phyloP scores from a whole-genome alignment of 2,888 invertebrate genomes.

The Drosophila cognata region DNA sequence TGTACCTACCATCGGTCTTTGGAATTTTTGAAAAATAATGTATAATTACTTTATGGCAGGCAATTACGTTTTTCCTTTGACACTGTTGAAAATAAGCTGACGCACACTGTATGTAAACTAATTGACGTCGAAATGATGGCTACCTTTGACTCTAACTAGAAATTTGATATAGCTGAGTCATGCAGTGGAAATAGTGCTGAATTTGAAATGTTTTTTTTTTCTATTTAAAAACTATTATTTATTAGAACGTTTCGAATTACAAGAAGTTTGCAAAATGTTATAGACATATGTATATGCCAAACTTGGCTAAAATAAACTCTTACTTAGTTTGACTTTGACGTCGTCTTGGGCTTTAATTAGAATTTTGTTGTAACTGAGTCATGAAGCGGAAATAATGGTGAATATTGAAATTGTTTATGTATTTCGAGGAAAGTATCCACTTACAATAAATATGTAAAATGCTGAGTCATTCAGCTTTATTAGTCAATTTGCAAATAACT shows the following conservation, averaged over 20 bases:
- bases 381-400: not conserved
- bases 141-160: not conserved
- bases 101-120: not conserved
- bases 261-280: not conserved
- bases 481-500: no score
- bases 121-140: not conserved
- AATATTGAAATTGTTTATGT: no score
- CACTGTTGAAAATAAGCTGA: no score
- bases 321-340: not conserved
- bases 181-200: constrained; percentile 10
- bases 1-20: no score
- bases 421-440: not conserved
- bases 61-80: no score
- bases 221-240: not conserved
- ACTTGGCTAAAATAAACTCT: not conserved
- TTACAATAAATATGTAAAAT: not conserved
- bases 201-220: constrained; percentile 2
- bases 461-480: not conserved
- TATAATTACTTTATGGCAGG: no score
- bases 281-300: not conserved
- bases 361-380: not conserved
- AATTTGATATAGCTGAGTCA: constrained; percentile 1
- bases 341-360: not conserved
- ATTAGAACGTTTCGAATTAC: not conserved
- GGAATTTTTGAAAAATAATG: no score